phyloP scores from a whole-genome alignment of 2,888 invertebrate genomes.

The Lasioglossum morio region DNA sequence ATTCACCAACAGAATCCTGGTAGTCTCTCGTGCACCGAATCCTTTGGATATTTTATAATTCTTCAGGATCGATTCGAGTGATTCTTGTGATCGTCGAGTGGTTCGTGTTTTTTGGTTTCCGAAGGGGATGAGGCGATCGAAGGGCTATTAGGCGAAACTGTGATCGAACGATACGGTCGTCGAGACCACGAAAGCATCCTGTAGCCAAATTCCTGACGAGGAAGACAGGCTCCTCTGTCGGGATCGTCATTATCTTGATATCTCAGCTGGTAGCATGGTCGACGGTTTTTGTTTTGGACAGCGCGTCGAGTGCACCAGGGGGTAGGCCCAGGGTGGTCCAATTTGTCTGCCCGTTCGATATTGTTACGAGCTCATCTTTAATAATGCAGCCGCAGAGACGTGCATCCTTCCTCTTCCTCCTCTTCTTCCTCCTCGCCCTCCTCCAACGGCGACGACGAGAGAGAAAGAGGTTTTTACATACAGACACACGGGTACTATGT shows the following conservation, averaged over 20 bases:
- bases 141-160: not conserved
- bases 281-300: constrained; percentile 73
- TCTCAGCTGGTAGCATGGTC: constrained; percentile 73
- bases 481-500: constrained; percentile 28
- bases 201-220: constrained; percentile 64
- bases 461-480: constrained; percentile 43
- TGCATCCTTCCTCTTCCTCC: constrained; percentile 36
- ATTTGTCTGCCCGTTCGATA: constrained; percentile 84
- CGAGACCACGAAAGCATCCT: constrained; percentile 36
- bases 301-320: constrained; percentile 75
- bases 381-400: constrained; percentile 75
- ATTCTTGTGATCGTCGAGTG: not conserved
- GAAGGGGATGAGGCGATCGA: not conserved
- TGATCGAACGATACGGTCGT: not conserved
- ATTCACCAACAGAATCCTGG: no score
- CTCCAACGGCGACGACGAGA: not conserved
- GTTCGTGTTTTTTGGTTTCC: not conserved
- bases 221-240: constrained; percentile 55
- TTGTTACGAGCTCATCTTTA: constrained; percentile 84
- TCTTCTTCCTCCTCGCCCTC: not conserved
- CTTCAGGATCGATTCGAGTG: not conserved
- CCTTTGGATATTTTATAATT: not conserved
- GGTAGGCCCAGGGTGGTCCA: constrained; percentile 83
- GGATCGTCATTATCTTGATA: constrained; percentile 73
- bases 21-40: not conserved